Evolutionary conservation across 1,140 invertebrate species (phyloP).

Genomic region (Tigriopus japonicus): DNA sequence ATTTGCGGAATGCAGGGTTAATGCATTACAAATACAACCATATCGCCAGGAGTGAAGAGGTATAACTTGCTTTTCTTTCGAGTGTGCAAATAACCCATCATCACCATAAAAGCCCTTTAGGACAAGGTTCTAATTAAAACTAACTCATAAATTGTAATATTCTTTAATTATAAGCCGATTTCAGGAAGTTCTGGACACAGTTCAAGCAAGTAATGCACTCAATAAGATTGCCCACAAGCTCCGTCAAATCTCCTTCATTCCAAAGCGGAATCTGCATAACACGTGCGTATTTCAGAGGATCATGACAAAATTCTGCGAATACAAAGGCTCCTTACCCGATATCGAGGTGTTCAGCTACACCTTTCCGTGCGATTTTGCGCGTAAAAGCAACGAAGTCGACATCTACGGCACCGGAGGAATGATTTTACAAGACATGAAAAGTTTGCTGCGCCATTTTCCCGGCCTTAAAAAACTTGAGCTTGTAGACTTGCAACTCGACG

Average conservation of each 20-base stretch:
- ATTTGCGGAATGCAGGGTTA: too few species aligned
- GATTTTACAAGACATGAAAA: slow-evolving; percentile 13
- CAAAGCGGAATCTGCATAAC: slow-evolving; percentile 59
- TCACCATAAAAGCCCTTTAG: too few species aligned
- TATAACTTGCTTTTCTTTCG: too few species aligned
- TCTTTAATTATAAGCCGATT: too few species aligned
- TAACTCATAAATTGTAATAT: too few species aligned
- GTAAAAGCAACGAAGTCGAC: slow-evolving; percentile 19
- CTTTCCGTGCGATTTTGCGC: slow-evolving; percentile 14
- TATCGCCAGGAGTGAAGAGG: too few species aligned
- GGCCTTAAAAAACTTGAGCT: slow-evolving; percentile 9
- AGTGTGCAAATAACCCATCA: too few species aligned
- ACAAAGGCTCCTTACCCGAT: slow-evolving; percentile 23
- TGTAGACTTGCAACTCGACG: slow-evolving; percentile 3
- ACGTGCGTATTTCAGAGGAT: slow-evolving; percentile 66
- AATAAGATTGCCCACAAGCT: slow-evolving; percentile 45
- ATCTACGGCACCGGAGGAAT: slow-evolving; percentile 52
- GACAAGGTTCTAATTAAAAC: too few species aligned
- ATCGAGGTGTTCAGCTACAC: slow-evolving; percentile 32
- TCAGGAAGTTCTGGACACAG: slow-evolving; percentile 50
- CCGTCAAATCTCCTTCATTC: slow-evolving; percentile 43
- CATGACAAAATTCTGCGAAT: slow-evolving; percentile 40
- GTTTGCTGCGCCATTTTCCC: neutral
- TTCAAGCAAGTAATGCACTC: slow-evolving; percentile 48
- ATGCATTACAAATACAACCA: too few species aligned